A percentile compares a stretch with the other conserved stretches of the same genome.
Evolutionary conservation across 2,888 invertebrate species (phyloP).

Genomic region (Pediacus dermestoides): DNA sequence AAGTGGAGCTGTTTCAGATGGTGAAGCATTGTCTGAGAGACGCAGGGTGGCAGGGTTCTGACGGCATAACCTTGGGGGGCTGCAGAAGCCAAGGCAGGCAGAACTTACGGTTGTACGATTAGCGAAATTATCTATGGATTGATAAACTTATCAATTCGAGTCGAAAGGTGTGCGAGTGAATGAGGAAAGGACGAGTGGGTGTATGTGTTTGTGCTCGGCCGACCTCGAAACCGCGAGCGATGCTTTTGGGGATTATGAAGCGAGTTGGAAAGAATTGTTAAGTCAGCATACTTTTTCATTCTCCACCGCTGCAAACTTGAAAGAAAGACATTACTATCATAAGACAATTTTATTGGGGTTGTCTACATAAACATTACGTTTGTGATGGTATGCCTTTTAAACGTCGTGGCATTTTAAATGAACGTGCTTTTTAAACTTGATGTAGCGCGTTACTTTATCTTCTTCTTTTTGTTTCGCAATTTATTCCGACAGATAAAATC

Average conservation of each 20-base stretch:
- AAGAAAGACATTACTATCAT: slow-evolving; percentile 36
- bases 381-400: slow-evolving; percentile 30
- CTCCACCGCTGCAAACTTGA: slow-evolving; percentile 32
- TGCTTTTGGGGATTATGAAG: slow-evolving; percentile 40
- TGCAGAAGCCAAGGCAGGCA: background rate
- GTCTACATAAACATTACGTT: slow-evolving; percentile 34
- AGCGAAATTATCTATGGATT: slow-evolving; percentile 26
- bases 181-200: slow-evolving; percentile 10
- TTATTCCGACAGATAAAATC: slow-evolving; percentile 33
- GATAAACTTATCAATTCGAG: slow-evolving; percentile 25
- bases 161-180: slow-evolving; percentile 20
- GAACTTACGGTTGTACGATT: slow-evolving; percentile 16
- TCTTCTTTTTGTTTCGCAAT: slow-evolving; percentile 26
- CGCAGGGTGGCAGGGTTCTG: too few relatives aligned
- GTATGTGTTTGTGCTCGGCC: slow-evolving; percentile 30
- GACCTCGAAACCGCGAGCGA: slow-evolving; percentile 34
- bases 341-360: slow-evolving; percentile 37
- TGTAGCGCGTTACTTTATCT: slow-evolving; percentile 22
- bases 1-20: background rate
- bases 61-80: background rate
- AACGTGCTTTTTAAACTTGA: slow-evolving; percentile 30
- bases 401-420: slow-evolving; percentile 28
- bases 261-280: slow-evolving; percentile 42
- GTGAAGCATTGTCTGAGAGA: too few relatives aligned
- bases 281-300: slow-evolving; percentile 42